A percentile compares a stretch with the other conserved stretches of the same genome.
phyloP scores from a whole-genome alignment of 2,113 vertebrate genomes.

The Barnardius zonarius region DNA sequence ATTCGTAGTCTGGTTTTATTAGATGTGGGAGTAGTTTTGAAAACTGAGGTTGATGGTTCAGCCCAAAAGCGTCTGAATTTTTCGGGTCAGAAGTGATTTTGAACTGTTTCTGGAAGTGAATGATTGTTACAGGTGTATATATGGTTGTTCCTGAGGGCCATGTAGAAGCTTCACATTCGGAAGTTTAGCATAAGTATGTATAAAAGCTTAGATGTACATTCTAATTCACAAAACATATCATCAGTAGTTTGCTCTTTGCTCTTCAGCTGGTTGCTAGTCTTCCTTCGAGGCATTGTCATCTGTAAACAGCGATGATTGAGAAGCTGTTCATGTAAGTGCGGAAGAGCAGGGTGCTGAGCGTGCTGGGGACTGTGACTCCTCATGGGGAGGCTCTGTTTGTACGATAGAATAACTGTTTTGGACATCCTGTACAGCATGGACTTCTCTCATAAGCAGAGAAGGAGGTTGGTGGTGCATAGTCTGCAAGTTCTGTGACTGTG shows the following conservation, averaged over 20 bases:
- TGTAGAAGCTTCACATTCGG: not conserved
- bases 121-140: not conserved
- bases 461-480: not conserved
- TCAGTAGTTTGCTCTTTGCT: not conserved
- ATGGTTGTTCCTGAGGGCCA: not conserved
- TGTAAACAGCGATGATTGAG: not conserved
- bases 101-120: not conserved
- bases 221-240: not conserved
- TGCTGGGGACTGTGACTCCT: not conserved
- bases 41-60: not conserved
- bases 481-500: not conserved
- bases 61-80: not conserved
- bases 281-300: not conserved
- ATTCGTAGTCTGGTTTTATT: not conserved
- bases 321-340: not conserved
- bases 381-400: not conserved
- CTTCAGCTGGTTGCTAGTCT: not conserved
- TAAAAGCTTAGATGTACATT: not conserved
- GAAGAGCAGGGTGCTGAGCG: accelerated
- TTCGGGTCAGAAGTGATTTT: not conserved
- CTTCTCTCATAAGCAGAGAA: not conserved
- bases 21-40: not conserved
- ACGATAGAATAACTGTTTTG: not conserved
- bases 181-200: not conserved
- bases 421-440: not conserved